A percentile compares a stretch with the other conserved stretches of the same genome.
Conservation (phyloP, 2,113 vertebrate genomes). For the Pachyramphus minor region DNA sequence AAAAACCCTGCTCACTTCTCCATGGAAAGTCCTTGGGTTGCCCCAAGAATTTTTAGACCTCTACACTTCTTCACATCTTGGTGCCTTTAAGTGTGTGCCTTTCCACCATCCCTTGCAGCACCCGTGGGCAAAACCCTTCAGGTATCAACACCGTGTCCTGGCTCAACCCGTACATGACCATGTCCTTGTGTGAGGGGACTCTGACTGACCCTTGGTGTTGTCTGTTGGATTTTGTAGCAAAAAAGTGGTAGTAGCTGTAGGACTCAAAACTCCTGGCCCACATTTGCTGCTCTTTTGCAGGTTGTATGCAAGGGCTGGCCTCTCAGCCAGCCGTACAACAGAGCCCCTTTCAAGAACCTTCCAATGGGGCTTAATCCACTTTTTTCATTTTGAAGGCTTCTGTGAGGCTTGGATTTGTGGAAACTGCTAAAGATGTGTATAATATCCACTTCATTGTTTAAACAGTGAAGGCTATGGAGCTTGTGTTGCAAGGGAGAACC, state of each 20-base stretch:
- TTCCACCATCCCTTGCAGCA: neutral
- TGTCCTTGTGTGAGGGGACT: neutral
- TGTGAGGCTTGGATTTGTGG: neutral
- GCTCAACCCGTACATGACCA: neutral
- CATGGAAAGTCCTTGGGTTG: neutral
- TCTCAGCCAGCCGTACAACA: neutral
- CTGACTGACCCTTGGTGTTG: neutral
- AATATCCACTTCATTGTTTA: neutral
- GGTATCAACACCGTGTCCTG: accelerated
- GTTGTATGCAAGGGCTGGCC: neutral
- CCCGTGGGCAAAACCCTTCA: neutral
- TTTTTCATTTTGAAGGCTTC: neutral
- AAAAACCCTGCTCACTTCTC: neutral
- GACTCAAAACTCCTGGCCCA: neutral
- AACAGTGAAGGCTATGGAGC: neutral
- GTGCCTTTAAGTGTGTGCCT: neutral
- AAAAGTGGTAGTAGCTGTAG: neutral
- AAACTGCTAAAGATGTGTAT: neutral
- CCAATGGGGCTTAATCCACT: neutral
- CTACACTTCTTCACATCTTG: accelerated
- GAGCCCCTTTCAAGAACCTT: neutral
- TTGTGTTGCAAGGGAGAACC: neutral
- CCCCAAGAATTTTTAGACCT: neutral
- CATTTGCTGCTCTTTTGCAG: accelerated
- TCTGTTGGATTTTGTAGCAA: neutral